A percentile compares a stretch with the other conserved stretches of the same genome.
Conservation (phyloP, 2,888 invertebrate genomes). For the Deilephila elpenor region DNA sequence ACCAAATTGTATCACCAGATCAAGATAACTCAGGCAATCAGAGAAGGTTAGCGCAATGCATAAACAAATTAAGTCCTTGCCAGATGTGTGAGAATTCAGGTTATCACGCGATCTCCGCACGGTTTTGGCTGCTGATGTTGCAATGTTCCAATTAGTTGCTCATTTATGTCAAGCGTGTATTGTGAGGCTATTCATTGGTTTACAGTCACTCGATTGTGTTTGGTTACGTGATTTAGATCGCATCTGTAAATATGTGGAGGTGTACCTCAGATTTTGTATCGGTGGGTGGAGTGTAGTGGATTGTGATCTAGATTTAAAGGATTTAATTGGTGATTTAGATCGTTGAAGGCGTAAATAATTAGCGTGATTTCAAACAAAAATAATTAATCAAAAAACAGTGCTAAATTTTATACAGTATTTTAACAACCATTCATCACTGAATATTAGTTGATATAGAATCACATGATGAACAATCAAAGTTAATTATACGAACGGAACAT, state of each 20-base stretch:
- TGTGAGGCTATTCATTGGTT: constrained; percentile 74
- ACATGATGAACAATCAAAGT: constrained; percentile 17
- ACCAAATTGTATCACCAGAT: constrained; percentile 11
- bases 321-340: too few relatives aligned
- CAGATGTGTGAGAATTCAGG: constrained; percentile 54
- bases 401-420: too few relatives aligned
- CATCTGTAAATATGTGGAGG: constrained; percentile 5
- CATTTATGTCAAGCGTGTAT: constrained; percentile 80
- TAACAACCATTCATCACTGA: too few relatives aligned
- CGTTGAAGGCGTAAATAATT: too few relatives aligned
- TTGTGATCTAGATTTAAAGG: neutral
- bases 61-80: constrained; percentile 49
- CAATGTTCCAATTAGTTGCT: constrained; percentile 82
- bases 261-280: neutral
- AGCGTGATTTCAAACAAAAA: neutral
- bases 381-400: neutral
- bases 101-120: constrained; percentile 65
- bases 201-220: constrained; percentile 72
- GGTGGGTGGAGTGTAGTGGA: neutral
- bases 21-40: constrained; percentile 21
- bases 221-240: constrained; percentile 43
- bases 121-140: constrained; percentile 71
- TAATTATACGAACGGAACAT: constrained; percentile 21
- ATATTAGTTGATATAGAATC: neutral
- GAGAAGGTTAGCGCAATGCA: constrained; percentile 11